phyloP scores from a whole-genome alignment of 2,888 invertebrate genomes.

The Sympetrum striolatum region DNA sequence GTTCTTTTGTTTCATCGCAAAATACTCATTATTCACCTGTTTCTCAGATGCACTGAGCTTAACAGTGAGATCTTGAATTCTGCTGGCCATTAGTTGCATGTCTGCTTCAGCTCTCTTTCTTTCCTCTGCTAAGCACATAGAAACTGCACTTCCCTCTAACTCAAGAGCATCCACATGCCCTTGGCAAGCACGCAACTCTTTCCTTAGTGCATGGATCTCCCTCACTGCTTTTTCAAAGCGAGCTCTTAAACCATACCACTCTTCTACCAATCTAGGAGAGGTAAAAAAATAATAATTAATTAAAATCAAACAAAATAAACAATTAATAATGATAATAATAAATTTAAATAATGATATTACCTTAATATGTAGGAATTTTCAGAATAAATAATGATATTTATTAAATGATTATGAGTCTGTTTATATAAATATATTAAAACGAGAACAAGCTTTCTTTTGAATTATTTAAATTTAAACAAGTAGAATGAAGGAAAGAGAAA shows the following conservation, averaged over 20 bases:
- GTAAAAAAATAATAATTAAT: not conserved
- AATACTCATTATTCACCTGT: slow-evolving; percentile 63
- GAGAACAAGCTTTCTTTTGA: too few relatives aligned
- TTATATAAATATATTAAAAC: too few relatives aligned
- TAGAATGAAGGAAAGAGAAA: too few relatives aligned
- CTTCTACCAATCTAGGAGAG: slow-evolving; percentile 71
- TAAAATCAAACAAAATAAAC: too few relatives aligned
- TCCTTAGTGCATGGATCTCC: slow-evolving; percentile 83
- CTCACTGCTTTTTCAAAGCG: slow-evolving; percentile 83
- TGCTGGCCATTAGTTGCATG: slow-evolving; percentile 66
- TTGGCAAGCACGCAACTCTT: slow-evolving; percentile 80
- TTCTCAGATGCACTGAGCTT: slow-evolving; percentile 83
- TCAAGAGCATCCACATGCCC: slow-evolving; percentile 81
- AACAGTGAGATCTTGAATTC: slow-evolving; percentile 82
- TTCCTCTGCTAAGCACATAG: not conserved
- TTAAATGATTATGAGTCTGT: too few relatives aligned
- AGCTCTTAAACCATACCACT: slow-evolving; percentile 77
- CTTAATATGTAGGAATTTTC: too few relatives aligned
- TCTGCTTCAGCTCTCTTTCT: slow-evolving; percentile 58
- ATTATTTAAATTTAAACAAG: too few relatives aligned
- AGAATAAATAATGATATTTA: too few relatives aligned
- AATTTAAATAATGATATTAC: too few relatives aligned
- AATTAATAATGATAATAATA: too few relatives aligned
- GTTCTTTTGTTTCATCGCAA: too few relatives aligned
- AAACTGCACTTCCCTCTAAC: slow-evolving; percentile 66